These are phyloP conservation scores for Cyanistes caeruleus DNA, from an alignment of 2,113 vertebrate genomes.

Conservation along the genomic window DNA sequence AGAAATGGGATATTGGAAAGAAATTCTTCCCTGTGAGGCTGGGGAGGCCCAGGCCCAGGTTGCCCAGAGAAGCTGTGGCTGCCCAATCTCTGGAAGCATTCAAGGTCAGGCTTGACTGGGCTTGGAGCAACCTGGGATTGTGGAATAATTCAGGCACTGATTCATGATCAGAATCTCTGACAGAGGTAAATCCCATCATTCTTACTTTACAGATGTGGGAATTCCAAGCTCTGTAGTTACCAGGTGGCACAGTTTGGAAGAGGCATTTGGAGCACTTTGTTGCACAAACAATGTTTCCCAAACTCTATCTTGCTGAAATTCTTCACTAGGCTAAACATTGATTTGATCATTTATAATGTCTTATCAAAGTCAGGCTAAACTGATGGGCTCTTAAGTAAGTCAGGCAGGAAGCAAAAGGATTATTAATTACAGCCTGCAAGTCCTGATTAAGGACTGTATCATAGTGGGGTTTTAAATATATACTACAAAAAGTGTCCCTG, in stretches of 20 bases:
- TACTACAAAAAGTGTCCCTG: not conserved
- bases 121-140: not conserved
- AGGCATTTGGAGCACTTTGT: not conserved
- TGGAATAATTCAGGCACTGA: not conserved
- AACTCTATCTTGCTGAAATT: not conserved
- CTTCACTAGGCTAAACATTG: not conserved
- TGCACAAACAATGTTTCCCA: not conserved
- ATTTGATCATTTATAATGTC: not conserved
- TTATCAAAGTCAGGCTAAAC: not conserved
- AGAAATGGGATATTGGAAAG: not conserved
- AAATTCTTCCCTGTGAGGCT: not conserved
- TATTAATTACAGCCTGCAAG: not conserved
- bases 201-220: not conserved
- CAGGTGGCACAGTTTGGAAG: not conserved
- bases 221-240: not conserved
- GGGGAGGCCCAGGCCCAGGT: not conserved
- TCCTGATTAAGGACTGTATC: not conserved
- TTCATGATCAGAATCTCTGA: not conserved
- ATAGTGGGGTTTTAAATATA: not conserved
- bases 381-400: not conserved
- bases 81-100: not conserved
- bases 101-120: accelerated
- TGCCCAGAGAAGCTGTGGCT: not conserved
- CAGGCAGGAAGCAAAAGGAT: not conserved
- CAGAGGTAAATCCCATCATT: not conserved